These are phyloP conservation scores for Chymomyza caudatula DNA, from an alignment of 2,888 invertebrate genomes.

Conservation along the genomic window DNA sequence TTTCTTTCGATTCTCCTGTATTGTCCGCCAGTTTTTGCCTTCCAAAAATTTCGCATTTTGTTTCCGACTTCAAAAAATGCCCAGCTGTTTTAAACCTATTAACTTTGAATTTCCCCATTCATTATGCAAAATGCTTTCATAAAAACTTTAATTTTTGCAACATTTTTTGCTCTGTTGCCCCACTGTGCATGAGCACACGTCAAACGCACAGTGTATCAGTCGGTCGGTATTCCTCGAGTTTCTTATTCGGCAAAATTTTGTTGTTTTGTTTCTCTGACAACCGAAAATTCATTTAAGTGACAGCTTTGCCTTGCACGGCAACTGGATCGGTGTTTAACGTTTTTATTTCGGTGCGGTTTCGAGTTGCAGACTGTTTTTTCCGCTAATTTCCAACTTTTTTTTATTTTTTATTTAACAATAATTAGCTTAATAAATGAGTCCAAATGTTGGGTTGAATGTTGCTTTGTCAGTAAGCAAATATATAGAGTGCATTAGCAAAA, in stretches of 20 bases:
- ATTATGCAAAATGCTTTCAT: no score
- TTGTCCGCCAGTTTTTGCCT: no score
- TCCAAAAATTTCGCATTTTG: no score
- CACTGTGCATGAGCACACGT: no score
- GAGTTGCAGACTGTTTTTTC: neutral
- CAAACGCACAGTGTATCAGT: no score
- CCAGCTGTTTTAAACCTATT: no score
- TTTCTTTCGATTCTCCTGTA: no score
- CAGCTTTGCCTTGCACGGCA: constrained; percentile 3
- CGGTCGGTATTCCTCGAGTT: neutral
- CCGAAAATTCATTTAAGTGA: neutral
- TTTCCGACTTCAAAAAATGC: no score
- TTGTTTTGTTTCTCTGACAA: neutral
- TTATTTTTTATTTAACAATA: constrained; percentile 28
- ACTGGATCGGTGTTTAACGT: constrained; percentile 18
- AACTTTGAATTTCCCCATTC: no score
- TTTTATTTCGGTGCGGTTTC: constrained; percentile 20
- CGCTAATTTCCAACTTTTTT: neutral
- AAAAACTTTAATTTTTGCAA: no score
- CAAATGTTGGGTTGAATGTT: constrained; percentile 18
- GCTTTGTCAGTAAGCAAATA: constrained; percentile 9
- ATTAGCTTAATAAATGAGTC: constrained; percentile 56
- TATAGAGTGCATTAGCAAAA: constrained; percentile 48
- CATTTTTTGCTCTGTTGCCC: no score
- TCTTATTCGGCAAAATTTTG: neutral